Evolutionary conservation across 2,113 vertebrate species (phyloP).

Genomic region (Poeciliopsis prolifica): DNA sequence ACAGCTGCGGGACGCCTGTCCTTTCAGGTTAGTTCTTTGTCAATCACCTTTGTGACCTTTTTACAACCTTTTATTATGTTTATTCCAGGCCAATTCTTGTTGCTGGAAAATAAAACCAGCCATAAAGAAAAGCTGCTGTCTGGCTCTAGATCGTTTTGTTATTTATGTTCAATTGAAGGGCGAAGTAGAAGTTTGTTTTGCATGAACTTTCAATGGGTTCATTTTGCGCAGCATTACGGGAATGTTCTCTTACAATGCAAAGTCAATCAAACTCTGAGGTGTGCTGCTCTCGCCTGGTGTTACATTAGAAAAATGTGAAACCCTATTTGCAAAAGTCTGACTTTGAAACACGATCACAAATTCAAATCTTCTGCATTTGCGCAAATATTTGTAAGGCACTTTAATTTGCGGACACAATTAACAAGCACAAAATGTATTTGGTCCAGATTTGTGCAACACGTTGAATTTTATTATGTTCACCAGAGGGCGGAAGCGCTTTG

Average conservation of each 20-base stretch:
- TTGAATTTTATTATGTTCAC: slow-evolving; percentile 13
- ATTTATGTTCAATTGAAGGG: not conserved
- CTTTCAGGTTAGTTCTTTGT: slow-evolving; percentile 75
- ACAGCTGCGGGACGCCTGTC: slow-evolving; percentile 85
- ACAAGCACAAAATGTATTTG: not conserved
- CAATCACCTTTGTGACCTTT: not conserved
- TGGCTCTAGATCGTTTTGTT: not conserved
- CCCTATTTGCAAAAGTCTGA: too few species aligned
- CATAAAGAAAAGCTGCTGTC: not conserved
- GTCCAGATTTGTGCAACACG: not conserved
- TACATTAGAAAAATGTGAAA: not conserved
- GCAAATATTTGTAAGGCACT: too few species aligned
- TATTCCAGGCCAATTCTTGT: not conserved
- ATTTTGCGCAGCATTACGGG: not conserved
- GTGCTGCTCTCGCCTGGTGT: not conserved
- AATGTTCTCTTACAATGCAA: too few species aligned
- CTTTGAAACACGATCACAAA: too few species aligned
- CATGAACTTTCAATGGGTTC: not conserved
- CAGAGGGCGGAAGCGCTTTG: slow-evolving; percentile 89
- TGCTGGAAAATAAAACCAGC: not conserved
- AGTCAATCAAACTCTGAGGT: not conserved
- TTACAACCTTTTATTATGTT: not conserved
- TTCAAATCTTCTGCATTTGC: too few species aligned
- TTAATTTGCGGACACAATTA: too few species aligned
- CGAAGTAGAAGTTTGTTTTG: too few species aligned